Base-by-base conservation (phyloP, 2,797 vertebrate genomes). In the Nannoperca obscura region DNA sequence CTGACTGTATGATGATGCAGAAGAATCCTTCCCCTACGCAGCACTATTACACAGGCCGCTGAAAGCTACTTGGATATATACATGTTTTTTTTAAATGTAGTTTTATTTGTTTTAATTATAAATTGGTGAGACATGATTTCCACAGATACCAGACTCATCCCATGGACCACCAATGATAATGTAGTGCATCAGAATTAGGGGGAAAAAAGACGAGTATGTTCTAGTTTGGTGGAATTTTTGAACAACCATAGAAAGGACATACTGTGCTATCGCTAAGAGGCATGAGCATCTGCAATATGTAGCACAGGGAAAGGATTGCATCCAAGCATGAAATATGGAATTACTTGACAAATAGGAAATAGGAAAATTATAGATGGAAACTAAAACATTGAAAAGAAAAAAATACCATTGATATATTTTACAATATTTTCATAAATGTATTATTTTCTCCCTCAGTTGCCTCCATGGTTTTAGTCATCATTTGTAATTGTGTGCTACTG, bases 1-100 rank as follows among this genome's bases (percentile, higher is more conserved):
- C 96, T 96, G 94, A 88, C 91, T 93, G 93, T 88, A 95, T 93
- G 94, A 96, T 95, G 97, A 96, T 96, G 94, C 93, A 83, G 84
- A 87, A 93, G 86, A 92, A 90, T 80, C 75, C 85, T 86, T 71
- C 80, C 82, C 82, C 82, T 27, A 76, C 54, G 58, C 82, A 34
- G 74, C 7, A 50, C 74, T 78, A 64, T 85, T 88, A 89, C 81
- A 84, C 81, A 83, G 78, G 61, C 64, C 3, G 40, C 60, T 77
- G 77, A 81, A 87, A 84, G 70, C 71, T 88, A 79, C 86, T 93
- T 85, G 79, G 77, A 92, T 91, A 91, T 27, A 27, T 27, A 27
- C 2, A 27, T 27, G 24, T 27, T 27, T 27, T 27, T 27, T 27
- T 27, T 27, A 27, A 27, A 27, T 27, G 69, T 64, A 22, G 19